These are phyloP conservation scores for Perithous albicinctus DNA, from an alignment of 2,888 invertebrate genomes.

Conservation along the genomic window DNA sequence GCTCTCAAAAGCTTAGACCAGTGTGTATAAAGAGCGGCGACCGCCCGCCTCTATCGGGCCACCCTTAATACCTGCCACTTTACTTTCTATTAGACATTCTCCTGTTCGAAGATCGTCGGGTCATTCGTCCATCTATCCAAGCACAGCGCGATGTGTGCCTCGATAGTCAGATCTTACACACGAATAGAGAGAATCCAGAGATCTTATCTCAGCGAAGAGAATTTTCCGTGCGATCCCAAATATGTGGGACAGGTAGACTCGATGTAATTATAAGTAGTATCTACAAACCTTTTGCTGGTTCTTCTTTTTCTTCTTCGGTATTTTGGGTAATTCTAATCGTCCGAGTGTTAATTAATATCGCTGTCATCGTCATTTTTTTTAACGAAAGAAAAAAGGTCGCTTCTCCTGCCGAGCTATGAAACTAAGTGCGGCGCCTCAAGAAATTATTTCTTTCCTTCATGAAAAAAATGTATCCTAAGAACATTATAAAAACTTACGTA, in stretches of 20 bases:
- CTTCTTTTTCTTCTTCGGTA: neutral
- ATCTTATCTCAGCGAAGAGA: constrained; percentile 44
- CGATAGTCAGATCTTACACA: constrained; percentile 1
- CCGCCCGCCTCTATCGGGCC: constrained; percentile 29
- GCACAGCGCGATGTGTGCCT: constrained; percentile 1
- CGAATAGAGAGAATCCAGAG: constrained; percentile 36
- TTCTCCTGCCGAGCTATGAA: constrained; percentile 12
- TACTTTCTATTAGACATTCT: constrained; percentile 43
- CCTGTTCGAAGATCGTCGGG: constrained; percentile 3
- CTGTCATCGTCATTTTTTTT: constrained; percentile 23
- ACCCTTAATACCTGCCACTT: constrained; percentile 52
- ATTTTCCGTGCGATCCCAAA: constrained; percentile 18
- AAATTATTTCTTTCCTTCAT: neutral
- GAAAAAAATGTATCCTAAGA: too few relatives aligned
- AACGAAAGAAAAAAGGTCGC: constrained; percentile 12
- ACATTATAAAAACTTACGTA: too few relatives aligned
- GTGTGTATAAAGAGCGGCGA: constrained; percentile 2
- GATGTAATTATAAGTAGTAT: constrained; percentile 45
- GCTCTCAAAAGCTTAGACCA: neutral
- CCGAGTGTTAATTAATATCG: constrained; percentile 49
- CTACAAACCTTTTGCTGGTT: too few relatives aligned
- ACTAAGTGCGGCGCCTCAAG: neutral
- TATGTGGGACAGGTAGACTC: neutral
- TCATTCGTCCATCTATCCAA: neutral
- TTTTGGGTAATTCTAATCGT: constrained; percentile 28